Evolutionary conservation across 2,797 vertebrate genomes (phyloP).

Genomic region (Typhlichthys eigenmanni): DNA sequence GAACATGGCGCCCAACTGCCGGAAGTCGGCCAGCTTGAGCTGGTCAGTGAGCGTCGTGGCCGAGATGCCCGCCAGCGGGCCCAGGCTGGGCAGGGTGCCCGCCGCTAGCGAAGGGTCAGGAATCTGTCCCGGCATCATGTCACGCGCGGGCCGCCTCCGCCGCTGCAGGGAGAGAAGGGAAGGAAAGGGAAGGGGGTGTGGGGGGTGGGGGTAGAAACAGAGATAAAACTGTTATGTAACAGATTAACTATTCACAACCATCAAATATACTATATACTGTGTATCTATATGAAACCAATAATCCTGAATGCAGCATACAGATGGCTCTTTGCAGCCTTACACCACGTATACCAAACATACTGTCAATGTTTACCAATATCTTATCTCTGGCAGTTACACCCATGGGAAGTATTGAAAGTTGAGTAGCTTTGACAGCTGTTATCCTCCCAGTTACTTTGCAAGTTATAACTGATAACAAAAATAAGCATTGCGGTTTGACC

Average conservation of each 20-base stretch:
- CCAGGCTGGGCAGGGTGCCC: conserved; percentile 86
- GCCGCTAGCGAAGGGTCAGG: conserved; percentile 91
- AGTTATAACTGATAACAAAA: conserved; percentile 18
- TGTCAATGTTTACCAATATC: conserved; percentile 29
- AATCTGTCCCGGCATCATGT: conserved; percentile 98
- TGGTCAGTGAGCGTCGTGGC: conserved; percentile 89
- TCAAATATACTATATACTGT: too few species aligned
- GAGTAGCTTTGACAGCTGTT: conserved; percentile 61
- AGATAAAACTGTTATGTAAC: too few species aligned
- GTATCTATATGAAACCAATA: neutral
- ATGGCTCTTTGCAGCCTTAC: conserved; percentile 11
- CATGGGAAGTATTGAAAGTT: conserved; percentile 37
- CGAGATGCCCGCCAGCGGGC: conserved; percentile 86
- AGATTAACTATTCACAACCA: neutral
- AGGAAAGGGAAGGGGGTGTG: conserved; percentile 14
- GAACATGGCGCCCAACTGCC: conserved; percentile 87
- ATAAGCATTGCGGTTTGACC: conserved; percentile 19
- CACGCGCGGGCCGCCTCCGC: conserved; percentile 70
- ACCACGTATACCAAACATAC: conserved; percentile 1
- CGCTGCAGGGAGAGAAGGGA: conserved; percentile 40
- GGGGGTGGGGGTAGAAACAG: conserved; percentile 2
- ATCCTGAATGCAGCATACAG: neutral
- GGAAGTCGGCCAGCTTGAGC: conserved; percentile 89
- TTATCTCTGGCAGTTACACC: conserved; percentile 35
- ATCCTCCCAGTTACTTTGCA: conserved; percentile 45